Evolutionary conservation across 2,113 vertebrate species (phyloP), one percentile per base, ranked within the genome.

Genomic region (Coptodon bakossiorum): DNA sequence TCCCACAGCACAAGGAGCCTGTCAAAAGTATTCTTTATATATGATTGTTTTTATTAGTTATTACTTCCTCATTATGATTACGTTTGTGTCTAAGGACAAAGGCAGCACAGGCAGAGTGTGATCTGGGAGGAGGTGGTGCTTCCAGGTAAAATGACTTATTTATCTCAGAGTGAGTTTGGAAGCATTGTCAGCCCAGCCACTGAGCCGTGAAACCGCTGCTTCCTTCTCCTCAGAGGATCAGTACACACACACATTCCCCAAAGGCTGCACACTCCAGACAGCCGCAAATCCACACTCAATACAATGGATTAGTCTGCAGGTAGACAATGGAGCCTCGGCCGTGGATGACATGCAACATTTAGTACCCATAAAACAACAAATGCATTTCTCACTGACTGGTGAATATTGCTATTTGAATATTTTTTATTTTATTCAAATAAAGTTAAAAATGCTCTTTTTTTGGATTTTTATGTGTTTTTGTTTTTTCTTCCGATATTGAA

Each of bases 91-190:
- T 83, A 48, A 84, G 71, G 80, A 86, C 79, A 22, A 24, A 83
- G 66, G 57, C 61, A 13, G 71, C 79, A 13, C 85, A 82, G 86
- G 81, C 63, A 76, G 40, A 31, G 71, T 19, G 43, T 29, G 24
- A 0, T 76, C 22, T 29, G 34, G 19, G 34, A 11, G 63, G 52
- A 31, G 81, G 88, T 57, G 66, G 38, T 6, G 48, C 17, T 80
- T 53, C 8, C 17, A n/a, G 57, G 6, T 52, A 14, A 89, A 89
- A 94, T 88, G 13, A 92, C 86, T 92, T 92, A 89, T 89, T 93
- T 83, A 88, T 92, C 83, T 91, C 81, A 66, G 81, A 82, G 59
- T 16, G 76, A 80, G 87, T 90, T 29, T 84, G 52, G 66, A 82
- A 68, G 81, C 63, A 6, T 53, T 56, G 83, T 89, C 82, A 52